These are phyloP conservation scores for Sinella curviseta DNA, from an alignment of 1,140 invertebrate genomes.

Conservation along the genomic window DNA sequence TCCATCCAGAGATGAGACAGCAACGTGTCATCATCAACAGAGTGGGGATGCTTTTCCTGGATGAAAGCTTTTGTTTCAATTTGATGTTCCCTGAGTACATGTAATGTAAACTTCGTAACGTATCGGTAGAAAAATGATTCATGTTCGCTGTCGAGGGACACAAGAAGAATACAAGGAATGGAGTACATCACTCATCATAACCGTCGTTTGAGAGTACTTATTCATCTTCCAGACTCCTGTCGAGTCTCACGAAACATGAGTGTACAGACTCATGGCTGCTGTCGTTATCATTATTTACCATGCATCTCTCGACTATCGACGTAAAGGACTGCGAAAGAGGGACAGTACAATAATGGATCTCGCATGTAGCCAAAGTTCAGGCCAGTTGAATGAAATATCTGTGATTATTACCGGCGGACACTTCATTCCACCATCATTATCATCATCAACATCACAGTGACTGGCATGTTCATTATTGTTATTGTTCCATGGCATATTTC, in stretches of 20 bases:
- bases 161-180: neutral
- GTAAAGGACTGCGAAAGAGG: neutral
- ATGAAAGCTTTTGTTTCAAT: neutral
- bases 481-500: no score
- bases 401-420: no score
- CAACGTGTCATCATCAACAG: no score
- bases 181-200: constrained; percentile 12
- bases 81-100: neutral
- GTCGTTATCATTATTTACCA: neutral
- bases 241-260: neutral
- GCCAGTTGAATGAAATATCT: neutral
- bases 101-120: no score
- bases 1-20: no score
- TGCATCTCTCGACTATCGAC: neutral
- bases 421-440: no score
- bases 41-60: no score
- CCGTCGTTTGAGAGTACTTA: neutral
- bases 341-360: neutral
- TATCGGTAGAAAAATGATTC: neutral
- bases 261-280: neutral
- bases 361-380: neutral
- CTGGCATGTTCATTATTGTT: no score
- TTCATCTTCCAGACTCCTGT: neutral
- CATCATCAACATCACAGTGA: no score
- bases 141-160: neutral